These are phyloP conservation scores for Pseudois nayaur DNA, from an alignment of 2,113 vertebrate species.

Conservation along the genomic window DNA sequence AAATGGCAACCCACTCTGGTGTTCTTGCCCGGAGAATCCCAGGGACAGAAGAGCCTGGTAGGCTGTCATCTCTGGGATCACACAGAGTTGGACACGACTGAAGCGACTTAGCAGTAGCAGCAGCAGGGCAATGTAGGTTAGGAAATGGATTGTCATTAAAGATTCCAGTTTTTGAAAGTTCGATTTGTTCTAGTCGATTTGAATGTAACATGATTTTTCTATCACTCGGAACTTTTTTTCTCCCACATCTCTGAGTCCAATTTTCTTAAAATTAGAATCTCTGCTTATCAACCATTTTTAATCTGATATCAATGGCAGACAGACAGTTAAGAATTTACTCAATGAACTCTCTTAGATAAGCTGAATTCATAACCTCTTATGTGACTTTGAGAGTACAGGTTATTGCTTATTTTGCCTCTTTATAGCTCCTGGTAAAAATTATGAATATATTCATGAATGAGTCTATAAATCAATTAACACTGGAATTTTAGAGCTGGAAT, in stretches of 20 bases:
- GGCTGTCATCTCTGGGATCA: too few species aligned
- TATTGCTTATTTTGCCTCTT: neutral
- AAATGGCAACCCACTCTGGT: too few species aligned
- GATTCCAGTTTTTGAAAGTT: neutral
- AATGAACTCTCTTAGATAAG: neutral
- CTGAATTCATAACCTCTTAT: neutral
- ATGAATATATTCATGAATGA: neutral
- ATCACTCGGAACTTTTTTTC: neutral
- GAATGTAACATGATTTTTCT: neutral
- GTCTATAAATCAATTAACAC: neutral
- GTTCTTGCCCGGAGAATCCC: too few species aligned
- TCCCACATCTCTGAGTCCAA: neutral
- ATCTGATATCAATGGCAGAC: neutral
- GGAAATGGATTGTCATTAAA: neutral
- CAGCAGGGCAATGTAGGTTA: neutral
- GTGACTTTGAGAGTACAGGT: neutral
- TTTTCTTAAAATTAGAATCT: neutral
- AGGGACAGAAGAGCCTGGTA: too few species aligned
- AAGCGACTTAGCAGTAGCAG: too few species aligned
- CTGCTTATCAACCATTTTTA: neutral
- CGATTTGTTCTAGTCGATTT: neutral
- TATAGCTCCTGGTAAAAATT: neutral
- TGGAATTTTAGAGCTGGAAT: neutral
- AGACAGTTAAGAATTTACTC: neutral
- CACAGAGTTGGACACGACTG: too few species aligned